Conservation (phyloP, 2,888 invertebrate species). For the Rhyacophila evoluta region DNA sequence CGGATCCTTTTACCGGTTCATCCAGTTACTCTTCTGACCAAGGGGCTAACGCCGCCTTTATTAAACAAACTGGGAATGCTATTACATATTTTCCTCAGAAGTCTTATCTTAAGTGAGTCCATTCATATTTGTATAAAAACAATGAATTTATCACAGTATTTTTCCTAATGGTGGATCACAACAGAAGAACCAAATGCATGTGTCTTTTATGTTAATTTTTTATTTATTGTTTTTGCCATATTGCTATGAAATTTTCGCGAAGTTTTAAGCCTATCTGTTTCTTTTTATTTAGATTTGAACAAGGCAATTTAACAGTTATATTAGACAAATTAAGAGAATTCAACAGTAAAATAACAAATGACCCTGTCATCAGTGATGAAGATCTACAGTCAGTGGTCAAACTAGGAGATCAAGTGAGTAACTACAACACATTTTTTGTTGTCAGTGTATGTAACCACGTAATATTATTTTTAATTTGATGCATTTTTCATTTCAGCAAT, state of each 20-base stretch:
- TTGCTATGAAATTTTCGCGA: too few relatives aligned
- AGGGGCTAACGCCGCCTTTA: constrained; percentile 57
- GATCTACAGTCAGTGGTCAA: constrained; percentile 75
- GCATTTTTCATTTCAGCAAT: constrained; percentile 61
- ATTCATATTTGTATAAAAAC: too few relatives aligned
- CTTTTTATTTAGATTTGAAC: constrained; percentile 76
- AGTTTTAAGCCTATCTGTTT: constrained; percentile 57
- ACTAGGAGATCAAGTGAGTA: constrained; percentile 69
- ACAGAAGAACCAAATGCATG: too few relatives aligned
- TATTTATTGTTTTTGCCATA: too few relatives aligned
- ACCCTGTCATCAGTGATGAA: constrained; percentile 68
- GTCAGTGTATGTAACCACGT: too few relatives aligned
- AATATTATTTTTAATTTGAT: too few relatives aligned
- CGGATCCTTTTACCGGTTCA: constrained; percentile 78
- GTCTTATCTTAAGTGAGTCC: constrained; percentile 63
- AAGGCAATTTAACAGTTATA: constrained; percentile 81
- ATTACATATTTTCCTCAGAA: constrained; percentile 61
- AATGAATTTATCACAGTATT: too few relatives aligned
- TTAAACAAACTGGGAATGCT: constrained; percentile 58
- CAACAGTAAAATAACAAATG: constrained; percentile 72
- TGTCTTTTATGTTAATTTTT: too few relatives aligned
- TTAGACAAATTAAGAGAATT: constrained; percentile 81
- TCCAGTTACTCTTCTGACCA: constrained; percentile 76
- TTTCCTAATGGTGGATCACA: too few relatives aligned
- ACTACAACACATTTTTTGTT: too few relatives aligned